Conservation (phyloP, 1,140 invertebrate species). For the Varroa destructor region DNA sequence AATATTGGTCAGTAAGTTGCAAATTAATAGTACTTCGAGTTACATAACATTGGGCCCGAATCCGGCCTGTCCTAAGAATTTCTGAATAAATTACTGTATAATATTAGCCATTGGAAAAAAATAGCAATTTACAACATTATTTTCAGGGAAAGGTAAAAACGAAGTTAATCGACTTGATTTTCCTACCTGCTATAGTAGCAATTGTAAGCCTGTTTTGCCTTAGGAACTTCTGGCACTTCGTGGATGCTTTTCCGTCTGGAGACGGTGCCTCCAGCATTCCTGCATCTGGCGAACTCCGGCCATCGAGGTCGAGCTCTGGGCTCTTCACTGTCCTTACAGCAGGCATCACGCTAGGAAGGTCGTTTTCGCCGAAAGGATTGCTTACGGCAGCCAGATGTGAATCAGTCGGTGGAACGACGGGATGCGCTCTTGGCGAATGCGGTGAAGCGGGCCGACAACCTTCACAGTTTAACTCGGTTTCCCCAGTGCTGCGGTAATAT, state of each 20-base stretch:
- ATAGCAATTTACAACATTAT: too few relatives aligned
- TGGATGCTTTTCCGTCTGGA: not conserved
- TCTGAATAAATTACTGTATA: too few relatives aligned
- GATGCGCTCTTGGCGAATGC: too few relatives aligned
- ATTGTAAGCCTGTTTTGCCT: constrained; percentile 17
- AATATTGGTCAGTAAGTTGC: too few relatives aligned
- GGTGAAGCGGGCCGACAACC: too few relatives aligned
- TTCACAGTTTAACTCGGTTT: constrained; percentile 16
- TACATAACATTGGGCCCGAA: too few relatives aligned
- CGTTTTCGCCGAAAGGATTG: constrained; percentile 14
- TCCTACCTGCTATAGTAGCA: constrained; percentile 19
- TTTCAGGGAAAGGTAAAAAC: too few relatives aligned
- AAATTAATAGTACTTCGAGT: too few relatives aligned
- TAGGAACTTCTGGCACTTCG: constrained; percentile 15
- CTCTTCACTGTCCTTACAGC: constrained; percentile 7
- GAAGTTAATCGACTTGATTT: too few relatives aligned
- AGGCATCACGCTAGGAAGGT: not conserved
- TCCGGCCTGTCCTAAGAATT: too few relatives aligned
- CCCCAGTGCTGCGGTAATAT: constrained; percentile 13
- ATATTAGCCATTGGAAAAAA: too few relatives aligned
- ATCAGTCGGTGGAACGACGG: not conserved
- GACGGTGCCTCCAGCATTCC: constrained; percentile 7
- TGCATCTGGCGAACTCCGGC: constrained; percentile 3
- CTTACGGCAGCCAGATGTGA: not conserved
- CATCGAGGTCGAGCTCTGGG: constrained; percentile 22